phyloP scores from a whole-genome alignment of 2,113 vertebrate genomes.

The Papio anubis region DNA sequence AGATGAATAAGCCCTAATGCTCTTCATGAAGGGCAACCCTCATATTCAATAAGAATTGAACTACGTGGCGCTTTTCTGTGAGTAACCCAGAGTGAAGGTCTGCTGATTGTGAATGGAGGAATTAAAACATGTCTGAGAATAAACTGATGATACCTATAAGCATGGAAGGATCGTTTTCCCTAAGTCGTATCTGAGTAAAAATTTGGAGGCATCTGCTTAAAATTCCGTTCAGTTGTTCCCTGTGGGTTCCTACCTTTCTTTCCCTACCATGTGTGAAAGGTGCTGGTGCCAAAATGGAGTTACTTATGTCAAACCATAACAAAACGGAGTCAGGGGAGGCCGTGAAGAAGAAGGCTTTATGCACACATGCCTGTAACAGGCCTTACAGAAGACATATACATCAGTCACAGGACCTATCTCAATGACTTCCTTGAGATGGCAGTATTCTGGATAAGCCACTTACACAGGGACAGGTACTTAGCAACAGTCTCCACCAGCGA shows the following conservation, averaged over 20 bases:
- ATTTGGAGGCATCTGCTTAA: neutral
- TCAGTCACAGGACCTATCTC: neutral
- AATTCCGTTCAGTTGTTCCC: neutral
- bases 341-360: neutral
- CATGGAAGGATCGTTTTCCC: neutral
- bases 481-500: neutral
- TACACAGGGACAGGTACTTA: neutral
- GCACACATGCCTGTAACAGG: neutral
- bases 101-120: neutral
- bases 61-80: neutral
- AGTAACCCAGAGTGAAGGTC: neutral
- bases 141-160: neutral
- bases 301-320: neutral
- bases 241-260: neutral
- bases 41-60: neutral
- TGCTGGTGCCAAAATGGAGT: neutral
- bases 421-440: neutral
- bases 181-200: neutral
- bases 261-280: neutral
- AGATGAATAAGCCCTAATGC: neutral
- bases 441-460: neutral
- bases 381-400: neutral
- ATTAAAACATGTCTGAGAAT: conserved; percentile 9
- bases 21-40: neutral
- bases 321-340: neutral